phyloP scores from a whole-genome alignment of 2,113 vertebrate species.

The Campylomormyrus numenius region DNA sequence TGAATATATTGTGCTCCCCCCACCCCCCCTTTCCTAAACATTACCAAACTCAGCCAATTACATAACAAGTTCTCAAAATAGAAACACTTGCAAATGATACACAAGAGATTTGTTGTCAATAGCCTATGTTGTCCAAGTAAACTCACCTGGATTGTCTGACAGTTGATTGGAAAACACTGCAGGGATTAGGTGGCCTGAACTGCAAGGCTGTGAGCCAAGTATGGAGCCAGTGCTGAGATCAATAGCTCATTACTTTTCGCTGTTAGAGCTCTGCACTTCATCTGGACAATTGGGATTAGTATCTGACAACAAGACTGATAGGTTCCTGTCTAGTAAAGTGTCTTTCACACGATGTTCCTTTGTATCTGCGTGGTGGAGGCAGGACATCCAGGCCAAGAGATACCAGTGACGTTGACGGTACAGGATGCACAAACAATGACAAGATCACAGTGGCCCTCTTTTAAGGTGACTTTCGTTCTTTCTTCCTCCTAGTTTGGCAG shows the following conservation, averaged over 20 bases:
- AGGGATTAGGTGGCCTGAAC: conserved; percentile 48
- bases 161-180: conserved; percentile 42
- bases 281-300: conserved; percentile 34
- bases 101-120: conserved; percentile 32
- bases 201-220: conserved; percentile 48
- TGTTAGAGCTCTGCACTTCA: conserved; percentile 36
- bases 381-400: neutral
- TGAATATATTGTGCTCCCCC: neutral
- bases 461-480: neutral
- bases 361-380: neutral
- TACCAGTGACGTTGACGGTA: neutral
- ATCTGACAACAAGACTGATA: conserved; percentile 24
- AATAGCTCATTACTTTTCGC: conserved; percentile 60
- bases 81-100: conserved; percentile 31
- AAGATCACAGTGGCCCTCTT: neutral
- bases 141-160: conserved; percentile 33
- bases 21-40: neutral
- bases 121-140: conserved; percentile 12
- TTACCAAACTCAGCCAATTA: neutral
- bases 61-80: conserved; percentile 18
- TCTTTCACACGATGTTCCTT: neutral
- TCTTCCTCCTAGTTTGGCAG: conserved; percentile 71
- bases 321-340: conserved; percentile 6
- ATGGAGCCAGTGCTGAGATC: conserved; percentile 49
- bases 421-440: neutral